A percentile compares a stretch with the other conserved stretches of the same genome.
phyloP scores from a whole-genome alignment of 1,140 invertebrate genomes.

The Penaeus japonicus region DNA sequence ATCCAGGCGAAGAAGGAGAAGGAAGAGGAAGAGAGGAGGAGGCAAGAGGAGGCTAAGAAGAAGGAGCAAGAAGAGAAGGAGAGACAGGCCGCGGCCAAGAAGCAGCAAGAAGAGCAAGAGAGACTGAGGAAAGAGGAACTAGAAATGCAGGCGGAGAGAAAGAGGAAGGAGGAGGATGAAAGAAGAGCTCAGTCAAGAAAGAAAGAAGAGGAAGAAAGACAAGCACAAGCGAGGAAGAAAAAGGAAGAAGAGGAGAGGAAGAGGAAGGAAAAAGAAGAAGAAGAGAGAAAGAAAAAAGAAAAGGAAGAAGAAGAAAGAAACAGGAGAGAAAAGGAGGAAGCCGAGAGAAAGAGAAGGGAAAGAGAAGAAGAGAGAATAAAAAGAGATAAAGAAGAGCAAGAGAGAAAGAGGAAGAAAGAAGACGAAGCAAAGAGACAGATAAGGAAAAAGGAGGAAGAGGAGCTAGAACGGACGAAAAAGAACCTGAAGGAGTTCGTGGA shows the following conservation, averaged over 20 bases:
- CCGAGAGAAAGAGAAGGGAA: neutral
- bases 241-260: neutral
- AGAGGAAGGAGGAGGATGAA: neutral
- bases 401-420: neutral
- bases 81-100: neutral
- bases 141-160: neutral
- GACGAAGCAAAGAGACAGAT: neutral
- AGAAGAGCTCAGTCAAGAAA: neutral
- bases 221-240: neutral
- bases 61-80: constrained; percentile 81
- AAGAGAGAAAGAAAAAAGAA: neutral
- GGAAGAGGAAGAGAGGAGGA: constrained; percentile 71
- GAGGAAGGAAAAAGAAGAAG: neutral
- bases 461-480: constrained; percentile 83
- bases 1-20: neutral
- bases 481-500: constrained; percentile 86
- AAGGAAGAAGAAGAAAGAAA: neutral
- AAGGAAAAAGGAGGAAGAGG: constrained; percentile 63
- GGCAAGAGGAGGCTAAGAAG: constrained; percentile 81
- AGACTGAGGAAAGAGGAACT: neutral
- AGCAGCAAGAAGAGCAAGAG: neutral
- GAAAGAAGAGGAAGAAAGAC: neutral
- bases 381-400: neutral
- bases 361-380: neutral
- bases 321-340: neutral